Conservation (phyloP, 2,113 vertebrate genomes). For the Rhinopomastus cyanomelas region DNA sequence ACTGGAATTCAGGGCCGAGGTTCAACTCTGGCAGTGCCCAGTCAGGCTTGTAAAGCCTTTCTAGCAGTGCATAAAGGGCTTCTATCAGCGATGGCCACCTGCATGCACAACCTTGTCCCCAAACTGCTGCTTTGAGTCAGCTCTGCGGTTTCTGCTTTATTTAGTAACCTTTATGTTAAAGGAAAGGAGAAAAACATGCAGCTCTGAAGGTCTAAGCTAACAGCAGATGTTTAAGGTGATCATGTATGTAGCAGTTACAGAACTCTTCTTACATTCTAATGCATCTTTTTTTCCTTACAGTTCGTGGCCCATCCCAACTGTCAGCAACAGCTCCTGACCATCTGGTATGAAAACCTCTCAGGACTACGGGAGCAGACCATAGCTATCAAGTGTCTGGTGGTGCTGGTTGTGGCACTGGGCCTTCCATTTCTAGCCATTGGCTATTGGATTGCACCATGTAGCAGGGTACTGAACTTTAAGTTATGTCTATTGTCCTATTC, state of each 20-base stretch:
- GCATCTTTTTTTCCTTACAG: constrained; percentile 63
- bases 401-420: constrained; percentile 85
- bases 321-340: constrained; percentile 88
- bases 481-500: not conserved
- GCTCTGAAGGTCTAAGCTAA: not conserved
- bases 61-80: not conserved
- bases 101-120: not conserved
- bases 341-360: constrained; percentile 91
- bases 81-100: not conserved
- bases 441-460: constrained; percentile 91
- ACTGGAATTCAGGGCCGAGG: not conserved
- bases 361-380: constrained; percentile 86
- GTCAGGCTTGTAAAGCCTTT: not conserved
- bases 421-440: constrained; percentile 86
- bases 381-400: constrained; percentile 88
- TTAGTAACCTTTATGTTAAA: not conserved
- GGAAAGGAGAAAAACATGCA: not conserved
- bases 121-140: not conserved
- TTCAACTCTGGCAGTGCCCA: not conserved
- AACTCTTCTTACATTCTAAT: not conserved
- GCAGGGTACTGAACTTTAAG: constrained; percentile 78
- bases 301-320: constrained; percentile 93
- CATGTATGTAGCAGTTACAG: not conserved
- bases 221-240: not conserved
- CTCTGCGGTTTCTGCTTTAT: not conserved